Percentiles rank a stretch among this genome's conserved stretches.
Conservation (phyloP, 2,113 vertebrate genomes). For the Acrocephalus arundinaceus region DNA sequence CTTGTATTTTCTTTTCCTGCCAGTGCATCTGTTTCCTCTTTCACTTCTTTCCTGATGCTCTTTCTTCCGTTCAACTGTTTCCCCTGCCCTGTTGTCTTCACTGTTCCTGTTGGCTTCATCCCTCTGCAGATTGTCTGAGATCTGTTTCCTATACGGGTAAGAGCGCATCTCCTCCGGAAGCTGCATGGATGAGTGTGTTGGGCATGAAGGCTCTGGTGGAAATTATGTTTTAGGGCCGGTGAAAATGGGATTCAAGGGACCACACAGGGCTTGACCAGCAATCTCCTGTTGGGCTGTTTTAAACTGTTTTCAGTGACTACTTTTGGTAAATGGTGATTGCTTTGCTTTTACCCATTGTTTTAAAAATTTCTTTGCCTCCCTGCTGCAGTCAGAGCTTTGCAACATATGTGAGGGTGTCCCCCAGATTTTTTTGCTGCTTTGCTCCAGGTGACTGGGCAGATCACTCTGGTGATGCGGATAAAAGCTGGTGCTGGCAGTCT, state of each 20-base stretch:
- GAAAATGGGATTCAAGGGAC: background rate
- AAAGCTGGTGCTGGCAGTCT: background rate
- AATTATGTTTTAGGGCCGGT: background rate
- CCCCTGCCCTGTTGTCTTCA: background rate
- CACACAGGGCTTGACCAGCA: background rate
- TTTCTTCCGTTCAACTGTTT: conserved; percentile 11
- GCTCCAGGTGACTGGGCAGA: background rate
- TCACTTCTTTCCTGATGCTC: background rate
- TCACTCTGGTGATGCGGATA: background rate
- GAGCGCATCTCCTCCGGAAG: background rate
- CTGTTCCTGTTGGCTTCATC: conserved; percentile 5
- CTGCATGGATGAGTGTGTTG: background rate
- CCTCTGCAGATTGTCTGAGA: background rate
- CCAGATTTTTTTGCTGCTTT: background rate
- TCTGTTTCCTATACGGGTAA: background rate
- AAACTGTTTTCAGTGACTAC: background rate
- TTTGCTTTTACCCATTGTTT: background rate
- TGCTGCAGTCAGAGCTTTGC: background rate
- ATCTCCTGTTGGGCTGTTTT: background rate
- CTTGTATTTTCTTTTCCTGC: background rate
- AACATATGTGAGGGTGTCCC: accelerated
- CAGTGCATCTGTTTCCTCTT: conserved; percentile 52
- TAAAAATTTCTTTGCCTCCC: background rate
- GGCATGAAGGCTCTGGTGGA: background rate
- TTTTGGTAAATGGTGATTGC: background rate